Evolutionary conservation across 2,888 invertebrate species (phyloP), one percentile per base, ranked within the genome.

Genomic region (Acleris emargana): DNA sequence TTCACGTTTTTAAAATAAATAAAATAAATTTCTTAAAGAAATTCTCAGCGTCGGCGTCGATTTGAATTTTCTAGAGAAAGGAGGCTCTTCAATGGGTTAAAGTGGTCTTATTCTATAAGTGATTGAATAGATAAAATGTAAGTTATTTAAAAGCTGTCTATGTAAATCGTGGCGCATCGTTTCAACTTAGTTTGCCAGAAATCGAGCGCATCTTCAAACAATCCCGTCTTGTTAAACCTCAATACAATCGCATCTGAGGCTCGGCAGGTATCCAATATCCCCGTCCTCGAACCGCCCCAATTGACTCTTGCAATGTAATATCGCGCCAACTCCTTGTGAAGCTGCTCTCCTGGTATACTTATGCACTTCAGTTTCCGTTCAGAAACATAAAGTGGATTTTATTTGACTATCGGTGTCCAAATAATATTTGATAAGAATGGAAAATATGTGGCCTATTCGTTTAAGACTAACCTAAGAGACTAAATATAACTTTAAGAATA

Each of bases 261-360:
- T 13, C 38, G 38, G 38, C 38, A 38, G 38, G 54, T 49, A 38
- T 62, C 47, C 47, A 57, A 62, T 62, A 57, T 42, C 42, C 16
- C 49, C 1, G 49, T 50, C 18, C 55, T 55, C 50, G 25, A 62
- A 42, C 22, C 43, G 11, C 3, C 62, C 18, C 25, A 17, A 43
- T 28, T 57, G 62, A 57, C 42, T 62, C 55, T 38, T 43, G 25
- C 16, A 18, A 32, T 55, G 62, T 43, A 62, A 62, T 62, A 62
- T 62, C 25, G 45, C 28, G 20, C n/a, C 45, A 43, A 43, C n/a
- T 42, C 13, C 50, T 50, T 52, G n/a, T 17, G n/a, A 22, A 25
- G 25, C 18, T 25, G 51, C 25, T 51, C 25, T 11, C 17, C 57
- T 17, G 18, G 25, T 57, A n/a, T 57, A 25, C 38, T 38, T 38